These are phyloP conservation scores for Belgica antarctica DNA, from an alignment of 2,888 invertebrate species.

Conservation along the genomic window DNA sequence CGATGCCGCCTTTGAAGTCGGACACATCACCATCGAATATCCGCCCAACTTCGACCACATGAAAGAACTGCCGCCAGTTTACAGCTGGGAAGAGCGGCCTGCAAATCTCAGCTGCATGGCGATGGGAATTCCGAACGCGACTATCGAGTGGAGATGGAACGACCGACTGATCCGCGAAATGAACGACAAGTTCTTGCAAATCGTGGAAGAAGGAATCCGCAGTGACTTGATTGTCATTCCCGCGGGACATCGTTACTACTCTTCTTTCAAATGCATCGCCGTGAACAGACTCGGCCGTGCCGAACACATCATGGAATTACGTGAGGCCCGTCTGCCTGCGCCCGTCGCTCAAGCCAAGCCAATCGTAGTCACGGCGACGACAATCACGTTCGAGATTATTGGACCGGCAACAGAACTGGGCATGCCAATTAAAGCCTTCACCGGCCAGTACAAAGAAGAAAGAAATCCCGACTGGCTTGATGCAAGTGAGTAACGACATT, in stretches of 20 bases:
- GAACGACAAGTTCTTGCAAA: constrained; percentile 59
- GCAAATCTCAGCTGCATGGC: constrained; percentile 85
- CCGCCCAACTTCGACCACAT: constrained; percentile 74
- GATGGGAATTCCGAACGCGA: constrained; percentile 88
- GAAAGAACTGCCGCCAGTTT: constrained; percentile 69
- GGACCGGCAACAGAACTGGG: constrained; percentile 74
- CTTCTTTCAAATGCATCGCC: constrained; percentile 77
- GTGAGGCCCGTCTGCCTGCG: constrained; percentile 71
- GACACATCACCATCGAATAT: constrained; percentile 80
- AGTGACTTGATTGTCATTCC: constrained; percentile 73
- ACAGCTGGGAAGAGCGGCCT: constrained; percentile 78
- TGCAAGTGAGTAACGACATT: too few relatives aligned
- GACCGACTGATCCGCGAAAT: constrained; percentile 58
- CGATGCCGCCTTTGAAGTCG: constrained; percentile 71
- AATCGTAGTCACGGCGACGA: constrained; percentile 75
- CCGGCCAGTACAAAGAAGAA: constrained; percentile 73
- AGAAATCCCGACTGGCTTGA: constrained; percentile 67
- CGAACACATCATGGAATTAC: constrained; percentile 67
- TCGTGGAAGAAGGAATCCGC: constrained; percentile 67
- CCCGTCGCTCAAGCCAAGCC: constrained; percentile 65
- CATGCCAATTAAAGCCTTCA: constrained; percentile 70
- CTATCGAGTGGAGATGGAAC: constrained; percentile 77
- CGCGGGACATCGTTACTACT: constrained; percentile 64
- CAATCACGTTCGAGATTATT: constrained; percentile 74
- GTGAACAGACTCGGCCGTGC: constrained; percentile 71